phyloP scores from a whole-genome alignment of 2,113 vertebrate species.

The Eudorcas thomsonii region DNA sequence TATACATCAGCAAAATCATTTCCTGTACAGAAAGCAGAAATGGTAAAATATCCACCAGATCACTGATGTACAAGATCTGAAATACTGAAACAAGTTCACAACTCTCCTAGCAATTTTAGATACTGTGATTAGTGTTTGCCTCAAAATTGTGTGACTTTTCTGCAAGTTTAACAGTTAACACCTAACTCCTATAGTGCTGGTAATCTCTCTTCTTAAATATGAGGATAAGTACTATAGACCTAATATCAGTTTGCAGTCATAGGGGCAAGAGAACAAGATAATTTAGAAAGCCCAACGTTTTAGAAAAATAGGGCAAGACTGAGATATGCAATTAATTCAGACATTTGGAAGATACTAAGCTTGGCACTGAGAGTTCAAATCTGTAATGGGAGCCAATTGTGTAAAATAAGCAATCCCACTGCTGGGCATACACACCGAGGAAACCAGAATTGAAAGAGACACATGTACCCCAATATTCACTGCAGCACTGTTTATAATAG shows the following conservation, averaged over 20 bases:
- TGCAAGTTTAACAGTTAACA: neutral
- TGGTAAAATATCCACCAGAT: slow-evolving; percentile 1
- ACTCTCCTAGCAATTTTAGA: neutral
- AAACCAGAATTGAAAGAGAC: too few species aligned
- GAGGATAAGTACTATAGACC: neutral
- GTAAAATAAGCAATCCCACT: neutral
- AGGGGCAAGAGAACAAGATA: neutral
- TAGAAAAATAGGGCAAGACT: neutral
- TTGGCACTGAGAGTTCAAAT: neutral
- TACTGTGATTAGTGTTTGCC: neutral
- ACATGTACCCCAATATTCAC: too few species aligned
- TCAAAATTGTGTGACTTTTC: slow-evolving; percentile 13
- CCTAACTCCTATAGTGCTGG: neutral
- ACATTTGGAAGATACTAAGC: neutral
- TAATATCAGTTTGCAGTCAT: neutral
- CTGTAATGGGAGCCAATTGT: neutral
- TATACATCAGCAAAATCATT: neutral
- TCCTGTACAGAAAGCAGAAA: slow-evolving; percentile 6
- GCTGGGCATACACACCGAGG: too few species aligned
- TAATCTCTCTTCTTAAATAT: slow-evolving; percentile 16
- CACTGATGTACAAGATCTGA: neutral
- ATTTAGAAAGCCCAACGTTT: neutral
- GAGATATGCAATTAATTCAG: slow-evolving; percentile 19
- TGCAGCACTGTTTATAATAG: too few species aligned
- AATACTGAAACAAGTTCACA: neutral